phyloP scores from a whole-genome alignment of 2,888 invertebrate species.

The Pammene aurita region DNA sequence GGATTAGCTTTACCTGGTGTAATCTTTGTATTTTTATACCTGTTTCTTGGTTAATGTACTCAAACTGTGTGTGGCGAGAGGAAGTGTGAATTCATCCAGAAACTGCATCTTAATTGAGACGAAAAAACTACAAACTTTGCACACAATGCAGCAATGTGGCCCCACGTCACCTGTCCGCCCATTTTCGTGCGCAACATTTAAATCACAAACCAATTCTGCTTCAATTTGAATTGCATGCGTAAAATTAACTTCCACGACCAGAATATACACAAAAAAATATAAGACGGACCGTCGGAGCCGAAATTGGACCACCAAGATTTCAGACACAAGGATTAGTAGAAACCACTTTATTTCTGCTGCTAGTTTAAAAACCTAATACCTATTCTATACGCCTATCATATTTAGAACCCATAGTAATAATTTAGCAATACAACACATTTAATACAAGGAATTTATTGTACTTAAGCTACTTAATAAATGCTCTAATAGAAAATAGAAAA shows the following conservation, averaged over 20 bases:
- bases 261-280: slow-evolving; percentile 24
- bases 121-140: slow-evolving; percentile 28
- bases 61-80: slow-evolving; percentile 23
- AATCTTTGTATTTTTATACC: slow-evolving; percentile 8
- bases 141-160: slow-evolving; percentile 30
- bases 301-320: slow-evolving; percentile 37
- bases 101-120: slow-evolving; percentile 33
- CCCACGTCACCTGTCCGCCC: slow-evolving; percentile 38
- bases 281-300: not conserved
- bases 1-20: slow-evolving; percentile 17
- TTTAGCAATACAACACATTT: too few relatives aligned
- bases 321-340: not conserved
- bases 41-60: not conserved
- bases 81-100: slow-evolving; percentile 31
- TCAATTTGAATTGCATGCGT: slow-evolving; percentile 40
- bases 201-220: slow-evolving; percentile 28
- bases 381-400: not conserved
- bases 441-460: too few relatives aligned
- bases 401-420: too few relatives aligned
- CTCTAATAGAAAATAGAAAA: too few relatives aligned
- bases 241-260: slow-evolving; percentile 30
- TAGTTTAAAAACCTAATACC: not conserved
- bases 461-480: too few relatives aligned
- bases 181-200: slow-evolving; percentile 13
- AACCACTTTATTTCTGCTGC: not conserved